Evolutionary conservation across 1,140 invertebrate genomes (phyloP), one percentile per base, ranked within the genome.

Genomic region (Orchestia grillus): DNA sequence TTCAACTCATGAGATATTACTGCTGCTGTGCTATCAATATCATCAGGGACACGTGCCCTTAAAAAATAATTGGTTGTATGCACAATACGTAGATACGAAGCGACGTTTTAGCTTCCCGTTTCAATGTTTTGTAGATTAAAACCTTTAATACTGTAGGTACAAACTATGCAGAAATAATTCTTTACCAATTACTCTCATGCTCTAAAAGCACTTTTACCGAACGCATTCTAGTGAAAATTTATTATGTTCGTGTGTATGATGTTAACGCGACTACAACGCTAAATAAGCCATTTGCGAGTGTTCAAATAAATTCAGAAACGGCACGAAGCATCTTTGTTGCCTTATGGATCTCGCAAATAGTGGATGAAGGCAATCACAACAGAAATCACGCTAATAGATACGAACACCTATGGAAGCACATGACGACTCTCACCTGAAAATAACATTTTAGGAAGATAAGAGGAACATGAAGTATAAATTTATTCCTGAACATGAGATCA

Each of bases 401-500:
- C 62, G 28, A 77, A 77, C 11, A 77, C 62, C 28, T 3, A 77
- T 77, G 11, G 1, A 77, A 77, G 62, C 28, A 36, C 19, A 77
- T 23, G 15, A 77, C 15, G 28, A 28, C 62, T 3, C 28, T 77
- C 1, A 19, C 11, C 36, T 77, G 28, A 53, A 8, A 77, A 23
- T 77, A 53, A 53, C 28, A 77, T 77, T 36, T 40, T 62, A 44
- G 95, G 62, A 40, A 57, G 96, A 44, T 57, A 36, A 94, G 23
- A 94, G 53, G 43, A 94, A 91, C 53, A 43, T 62, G 90, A 87
- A 94, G 57, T 62, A 53, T 43, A 92, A 96, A n/a, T 87, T 92
- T 95, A 95, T 42, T 92, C 45, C 91, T 43, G 47, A 94, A 47
- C 36, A 77, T 95, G 96, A 94, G 96, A 96, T 45, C 77, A 95